Evolutionary conservation across 2,797 vertebrate genomes (phyloP).

Genomic region (Tragelaphus oryx): DNA sequence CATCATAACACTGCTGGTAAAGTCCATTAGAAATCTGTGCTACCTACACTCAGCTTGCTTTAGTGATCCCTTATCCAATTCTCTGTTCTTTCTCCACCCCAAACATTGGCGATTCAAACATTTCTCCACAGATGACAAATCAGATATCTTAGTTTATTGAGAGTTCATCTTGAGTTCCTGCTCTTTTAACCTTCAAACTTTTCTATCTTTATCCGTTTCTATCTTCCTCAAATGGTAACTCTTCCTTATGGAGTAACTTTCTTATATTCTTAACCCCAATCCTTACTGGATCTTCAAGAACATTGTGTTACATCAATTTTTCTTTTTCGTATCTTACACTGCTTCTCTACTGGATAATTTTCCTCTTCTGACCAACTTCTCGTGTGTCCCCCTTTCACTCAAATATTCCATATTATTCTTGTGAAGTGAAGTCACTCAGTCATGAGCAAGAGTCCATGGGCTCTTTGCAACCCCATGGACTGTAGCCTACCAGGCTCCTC

Average conservation of each 20-base stretch:
- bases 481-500: too few species aligned
- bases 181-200: not conserved
- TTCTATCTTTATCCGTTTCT: not conserved
- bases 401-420: constrained; percentile 1
- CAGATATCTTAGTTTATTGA: not conserved
- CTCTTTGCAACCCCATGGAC: too few species aligned
- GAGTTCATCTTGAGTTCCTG: not conserved
- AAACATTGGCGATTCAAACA: not conserved
- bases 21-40: not conserved
- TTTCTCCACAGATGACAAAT: not conserved
- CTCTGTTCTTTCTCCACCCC: not conserved
- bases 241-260: not conserved
- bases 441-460: too few species aligned
- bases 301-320: not conserved
- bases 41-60: not conserved
- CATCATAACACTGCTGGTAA: not conserved
- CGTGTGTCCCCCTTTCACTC: not conserved
- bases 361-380: not conserved
- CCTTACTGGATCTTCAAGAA: not conserved
- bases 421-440: too few species aligned
- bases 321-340: not conserved
- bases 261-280: not conserved
- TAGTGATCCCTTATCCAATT: not conserved
- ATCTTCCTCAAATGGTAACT: not conserved
- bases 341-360: not conserved